Evolutionary conservation across 2,797 vertebrate genomes (phyloP), one percentile per base, ranked within the genome.

Genomic region (Echiichthys vipera): DNA sequence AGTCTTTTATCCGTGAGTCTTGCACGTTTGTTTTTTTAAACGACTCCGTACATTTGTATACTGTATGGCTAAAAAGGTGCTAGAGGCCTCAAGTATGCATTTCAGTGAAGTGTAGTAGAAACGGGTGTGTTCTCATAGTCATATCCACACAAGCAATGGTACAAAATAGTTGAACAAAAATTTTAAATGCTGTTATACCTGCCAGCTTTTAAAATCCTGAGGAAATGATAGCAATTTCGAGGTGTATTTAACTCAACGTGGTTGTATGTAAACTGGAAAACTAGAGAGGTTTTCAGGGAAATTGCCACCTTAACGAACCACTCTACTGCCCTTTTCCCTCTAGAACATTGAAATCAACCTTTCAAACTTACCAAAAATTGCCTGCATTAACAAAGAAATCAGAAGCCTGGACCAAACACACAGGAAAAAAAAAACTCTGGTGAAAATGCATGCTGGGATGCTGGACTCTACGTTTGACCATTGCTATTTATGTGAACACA

Each of bases 1-100:
- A 89, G 88, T 94, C 88, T 94, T 93, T 91, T 93, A 93, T 92
- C 83, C 68, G 88, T 92, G 84, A 90, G 85, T 91, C 90, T 91
- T 94, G 93, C 93, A 94, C 89, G 92, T 92, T 91, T 89, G 39
- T 79, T 67, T 73, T 64, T 63, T 74, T 32, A 17, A 84, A 87
- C 74, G 85, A 84, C 71, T 79, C 75, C 85, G 78, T 90, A 91
- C 87, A 91, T 93, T 93, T 91, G 82, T 91, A 89, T 84, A 88
- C 69, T 90, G 74, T 87, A 85, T 84, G 83, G 88, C 83, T 88
- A 84, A 88, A 88, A 94, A 93, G 94, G 94, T 95, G 94, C 94
- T 95, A 93, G 91, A 84, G 74, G 84, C 89, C 84, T 92, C 43
- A 59, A 87, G 80, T 93, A 86, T 92, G 86, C 90, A 91, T 90